phyloP scores from a whole-genome alignment of 2,797 vertebrate genomes.

The Gymnocypris eckloni region DNA sequence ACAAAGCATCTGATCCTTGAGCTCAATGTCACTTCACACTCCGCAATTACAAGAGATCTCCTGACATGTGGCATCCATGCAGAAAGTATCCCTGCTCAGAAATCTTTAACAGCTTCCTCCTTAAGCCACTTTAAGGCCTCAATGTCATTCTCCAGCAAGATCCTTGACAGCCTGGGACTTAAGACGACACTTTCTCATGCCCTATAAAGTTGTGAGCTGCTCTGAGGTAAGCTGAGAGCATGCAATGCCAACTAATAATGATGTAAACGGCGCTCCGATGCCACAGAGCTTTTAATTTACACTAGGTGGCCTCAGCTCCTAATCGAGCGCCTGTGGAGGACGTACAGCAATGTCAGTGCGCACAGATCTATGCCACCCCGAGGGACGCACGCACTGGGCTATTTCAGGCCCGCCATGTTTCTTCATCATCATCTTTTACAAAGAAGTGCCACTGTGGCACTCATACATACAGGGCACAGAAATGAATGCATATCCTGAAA shows the following conservation, averaged over 20 bases:
- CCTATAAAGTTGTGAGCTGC: conserved; percentile 55
- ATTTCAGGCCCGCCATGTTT: conserved; percentile 63
- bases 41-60: conserved; percentile 67
- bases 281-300: conserved; percentile 22
- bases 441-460: conserved; percentile 19
- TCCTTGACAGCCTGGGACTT: conserved; percentile 52
- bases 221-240: conserved; percentile 62
- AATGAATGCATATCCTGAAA: neutral
- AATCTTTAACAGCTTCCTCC: conserved; percentile 48
- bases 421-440: conserved; percentile 56
- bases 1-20: conserved; percentile 52
- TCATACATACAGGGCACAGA: conserved; percentile 2
- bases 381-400: conserved; percentile 46
- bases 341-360: conserved; percentile 8
- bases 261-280: conserved; percentile 48
- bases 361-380: conserved; percentile 17
- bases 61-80: conserved; percentile 64
- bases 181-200: conserved; percentile 57
- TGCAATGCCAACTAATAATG: conserved; percentile 51
- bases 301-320: conserved; percentile 44
- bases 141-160: conserved; percentile 62
- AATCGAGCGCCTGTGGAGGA: conserved; percentile 26
- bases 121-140: conserved; percentile 65
- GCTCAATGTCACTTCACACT: conserved; percentile 70
- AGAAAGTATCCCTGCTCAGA: conserved; percentile 71